phyloP scores from a whole-genome alignment of 2,797 vertebrate species.

The Cossypha caffra region DNA sequence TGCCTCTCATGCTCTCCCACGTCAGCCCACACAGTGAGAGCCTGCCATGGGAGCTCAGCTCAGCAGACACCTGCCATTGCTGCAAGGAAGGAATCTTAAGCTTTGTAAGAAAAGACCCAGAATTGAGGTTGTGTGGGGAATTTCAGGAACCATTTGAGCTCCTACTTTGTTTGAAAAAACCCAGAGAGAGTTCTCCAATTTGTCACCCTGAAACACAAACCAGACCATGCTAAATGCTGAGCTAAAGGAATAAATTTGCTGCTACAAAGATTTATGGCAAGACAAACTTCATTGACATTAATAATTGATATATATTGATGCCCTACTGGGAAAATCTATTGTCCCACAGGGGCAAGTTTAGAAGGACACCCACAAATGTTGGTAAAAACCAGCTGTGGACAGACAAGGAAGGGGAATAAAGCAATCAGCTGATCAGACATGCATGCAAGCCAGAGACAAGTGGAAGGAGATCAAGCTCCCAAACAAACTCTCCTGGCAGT shows the following conservation, averaged over 20 bases:
- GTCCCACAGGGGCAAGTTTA: background rate
- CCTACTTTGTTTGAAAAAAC: background rate
- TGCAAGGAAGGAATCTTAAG: background rate
- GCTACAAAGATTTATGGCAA: background rate
- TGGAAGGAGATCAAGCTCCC: background rate
- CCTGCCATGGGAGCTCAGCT: background rate
- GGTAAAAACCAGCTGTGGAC: background rate
- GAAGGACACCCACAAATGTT: background rate
- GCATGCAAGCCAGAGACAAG: background rate
- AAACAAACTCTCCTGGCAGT: background rate
- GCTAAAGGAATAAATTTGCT: background rate
- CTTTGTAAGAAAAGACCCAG: background rate
- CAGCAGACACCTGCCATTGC: background rate
- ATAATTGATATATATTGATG: background rate
- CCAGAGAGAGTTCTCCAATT: background rate
- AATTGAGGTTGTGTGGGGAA: background rate
- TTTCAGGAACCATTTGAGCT: background rate
- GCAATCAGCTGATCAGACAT: background rate
- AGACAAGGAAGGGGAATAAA: background rate
- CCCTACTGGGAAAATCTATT: background rate
- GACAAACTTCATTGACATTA: background rate
- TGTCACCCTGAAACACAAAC: conserved; percentile 21
- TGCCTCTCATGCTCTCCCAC: background rate
- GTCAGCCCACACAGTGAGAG: background rate
- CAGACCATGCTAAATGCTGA: background rate